Base-by-base conservation (phyloP, 2,797 vertebrate genomes). In the Poeciliopsis infans region DNA sequence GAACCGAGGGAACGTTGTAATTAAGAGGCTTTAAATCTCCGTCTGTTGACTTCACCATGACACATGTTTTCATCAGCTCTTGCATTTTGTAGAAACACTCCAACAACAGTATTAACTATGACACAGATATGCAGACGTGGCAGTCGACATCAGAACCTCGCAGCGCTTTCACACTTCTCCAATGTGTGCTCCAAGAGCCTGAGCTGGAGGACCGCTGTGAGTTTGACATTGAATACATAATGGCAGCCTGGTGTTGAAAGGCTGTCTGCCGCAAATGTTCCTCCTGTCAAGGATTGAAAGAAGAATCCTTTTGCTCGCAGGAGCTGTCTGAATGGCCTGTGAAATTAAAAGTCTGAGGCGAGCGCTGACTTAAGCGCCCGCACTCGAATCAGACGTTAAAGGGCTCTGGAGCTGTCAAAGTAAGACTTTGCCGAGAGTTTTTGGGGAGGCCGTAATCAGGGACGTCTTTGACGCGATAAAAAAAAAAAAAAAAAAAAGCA, bases 181-280 rank as follows among this genome's bases (percentile, higher is more conserved):
- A 12, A 10, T 18, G 18, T 47, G 59, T 12, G 31, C 11, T 74
- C 31, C n/a, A 46, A 59, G 13, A 75, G 43, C 64, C 79, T 59
- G 78, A 68, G 28, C 53, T 10, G 25, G 61, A 71, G 46, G 7
- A 74, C 1, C 2, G 64, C 71, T 47, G 72, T 1, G 75, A 81
- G 74, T 20, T 46, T 81, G 85, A 85, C 84, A 85, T 28, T 80
- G 82, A 87, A 86, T 61, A 46, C 76, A 64, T 57, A 80, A 85
- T 53, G 68, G 55, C 74, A 61, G 83, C 68, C 72, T 79, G 79
- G 66, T 70, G 70, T 41, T 33, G 73, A 81, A 78, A 79, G 72
- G 61, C 76, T 72, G 61, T 77, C 84, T 78, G 45, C 55, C 49
- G 75, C 76, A 74, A 83, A 81, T 66, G 45, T 66, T 70, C 72